Base-by-base conservation (phyloP, 1,140 invertebrate species). In the Leptinotarsa defecta region DNA sequence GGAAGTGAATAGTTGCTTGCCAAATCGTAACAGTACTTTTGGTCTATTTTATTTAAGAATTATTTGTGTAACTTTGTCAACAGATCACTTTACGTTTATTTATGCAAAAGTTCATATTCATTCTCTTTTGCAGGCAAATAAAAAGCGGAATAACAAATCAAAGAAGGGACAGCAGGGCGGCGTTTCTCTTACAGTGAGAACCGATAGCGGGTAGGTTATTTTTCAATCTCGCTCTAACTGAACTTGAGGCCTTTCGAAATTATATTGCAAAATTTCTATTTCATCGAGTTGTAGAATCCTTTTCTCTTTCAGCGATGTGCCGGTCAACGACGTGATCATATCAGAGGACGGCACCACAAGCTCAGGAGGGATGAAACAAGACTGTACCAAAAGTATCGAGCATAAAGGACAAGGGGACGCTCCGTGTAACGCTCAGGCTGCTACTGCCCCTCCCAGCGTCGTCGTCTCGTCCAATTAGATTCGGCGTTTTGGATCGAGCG, bases 381-480 rank as follows among this genome's bases (percentile, higher is more conserved):
- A 83, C 75, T 79, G 77, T 57, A 69, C 57, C 24, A 78, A 81
- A 57, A 74, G 67, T 27, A 63, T 78, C 8, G 82, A 84, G 71
- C 84, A 85, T 74, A 79, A 84, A 20, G 84, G 84, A 52, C 84
- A 85, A 78, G 84, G 84, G 20, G 84, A 85, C 70, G 84, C 78
- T 27, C 84, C 83, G 24, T 65, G 61, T 48, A 64, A 20, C 20
- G 71, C 22, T 4, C 24, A 64, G 24, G 61, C 71, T 43, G 43
- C 61, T 27, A 6, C 68, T 43, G 34, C 34, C 2, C 8, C 34
- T 43, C 1, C 34, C 8, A 11, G 34, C 8, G 34, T 11, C 8
- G 48, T 19, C 48, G 19, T 11, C 22, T 27, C 20, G n/a, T 49
- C 43, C 13, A 52, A 70, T n/a, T 48, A 43, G 6, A 65, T 65